phyloP scores from a whole-genome alignment of 2,797 vertebrate species.

The Liasis olivaceus region DNA sequence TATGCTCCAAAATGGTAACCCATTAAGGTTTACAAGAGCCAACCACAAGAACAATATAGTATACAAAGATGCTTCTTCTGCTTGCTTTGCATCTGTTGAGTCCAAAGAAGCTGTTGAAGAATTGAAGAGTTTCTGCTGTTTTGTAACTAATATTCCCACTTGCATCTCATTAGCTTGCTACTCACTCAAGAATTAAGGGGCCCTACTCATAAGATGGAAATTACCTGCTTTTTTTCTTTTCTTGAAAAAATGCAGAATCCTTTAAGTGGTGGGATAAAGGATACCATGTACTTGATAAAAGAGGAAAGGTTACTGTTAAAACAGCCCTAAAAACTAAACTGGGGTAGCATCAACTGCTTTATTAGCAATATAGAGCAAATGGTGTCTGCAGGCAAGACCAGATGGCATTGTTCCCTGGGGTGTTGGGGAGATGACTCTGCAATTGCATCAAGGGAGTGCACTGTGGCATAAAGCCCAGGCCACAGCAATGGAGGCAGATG shows the following conservation, averaged over 20 bases:
- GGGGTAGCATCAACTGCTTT: background rate
- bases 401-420: conserved; percentile 5
- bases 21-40: background rate
- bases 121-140: background rate
- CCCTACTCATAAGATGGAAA: background rate
- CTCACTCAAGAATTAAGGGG: background rate
- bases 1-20: background rate
- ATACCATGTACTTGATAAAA: background rate
- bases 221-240: background rate
- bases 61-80: background rate
- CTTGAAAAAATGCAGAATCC: background rate
- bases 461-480: background rate
- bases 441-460: conserved; percentile 13
- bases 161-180: background rate
- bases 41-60: background rate
- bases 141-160: background rate
- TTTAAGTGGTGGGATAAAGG: background rate
- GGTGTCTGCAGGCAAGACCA: conserved; percentile 10
- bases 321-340: background rate
- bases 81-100: background rate
- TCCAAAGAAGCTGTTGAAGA: background rate
- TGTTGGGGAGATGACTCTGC: background rate
- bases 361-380: background rate
- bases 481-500: conserved; percentile 21
- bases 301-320: background rate